A percentile compares a stretch with the other conserved stretches of the same genome.
These are phyloP conservation scores for Cenopis cana DNA, from an alignment of 2,888 invertebrate genomes.

Conservation along the genomic window DNA sequence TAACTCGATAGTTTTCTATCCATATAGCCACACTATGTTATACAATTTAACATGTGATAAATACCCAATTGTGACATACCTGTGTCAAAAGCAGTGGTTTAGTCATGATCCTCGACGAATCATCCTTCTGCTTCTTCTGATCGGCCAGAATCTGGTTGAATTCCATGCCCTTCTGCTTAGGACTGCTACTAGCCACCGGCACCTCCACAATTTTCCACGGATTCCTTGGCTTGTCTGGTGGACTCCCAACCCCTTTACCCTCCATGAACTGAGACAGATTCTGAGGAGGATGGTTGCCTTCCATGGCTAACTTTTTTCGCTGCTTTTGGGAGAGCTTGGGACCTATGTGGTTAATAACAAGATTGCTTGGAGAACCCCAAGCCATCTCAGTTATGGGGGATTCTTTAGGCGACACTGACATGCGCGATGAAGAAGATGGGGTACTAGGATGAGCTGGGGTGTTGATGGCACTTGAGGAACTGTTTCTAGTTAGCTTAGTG, in stretches of 20 bases:
- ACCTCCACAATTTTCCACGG: conserved; percentile 74
- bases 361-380: conserved; percentile 66
- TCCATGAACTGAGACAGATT: conserved; percentile 65
- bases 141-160: conserved; percentile 88
- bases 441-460: conserved; percentile 36
- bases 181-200: conserved; percentile 69
- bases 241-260: conserved; percentile 63
- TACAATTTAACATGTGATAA: too few species aligned
- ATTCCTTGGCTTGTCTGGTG: conserved; percentile 80
- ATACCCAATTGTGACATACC: conserved; percentile 73
- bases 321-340: conserved; percentile 88
- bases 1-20: too few species aligned
- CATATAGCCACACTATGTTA: too few species aligned
- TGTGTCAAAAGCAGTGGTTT: conserved; percentile 91
- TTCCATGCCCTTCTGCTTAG: conserved; percentile 67
- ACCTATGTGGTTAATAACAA: conserved; percentile 74
- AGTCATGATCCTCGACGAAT: conserved; percentile 88
- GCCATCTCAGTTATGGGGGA: conserved; percentile 60
- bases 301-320: conserved; percentile 84
- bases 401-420: conserved; percentile 73
- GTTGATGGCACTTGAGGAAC: conserved; percentile 60
- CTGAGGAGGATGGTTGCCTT: conserved; percentile 63
- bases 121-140: conserved; percentile 90
- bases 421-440: conserved; percentile 59
- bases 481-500: conserved; percentile 70